Percentiles rank a stretch among this genome's conserved stretches.
These are phyloP conservation scores for Ferrisia virgata DNA, from an alignment of 2,888 invertebrate species.

Conservation along the genomic window DNA sequence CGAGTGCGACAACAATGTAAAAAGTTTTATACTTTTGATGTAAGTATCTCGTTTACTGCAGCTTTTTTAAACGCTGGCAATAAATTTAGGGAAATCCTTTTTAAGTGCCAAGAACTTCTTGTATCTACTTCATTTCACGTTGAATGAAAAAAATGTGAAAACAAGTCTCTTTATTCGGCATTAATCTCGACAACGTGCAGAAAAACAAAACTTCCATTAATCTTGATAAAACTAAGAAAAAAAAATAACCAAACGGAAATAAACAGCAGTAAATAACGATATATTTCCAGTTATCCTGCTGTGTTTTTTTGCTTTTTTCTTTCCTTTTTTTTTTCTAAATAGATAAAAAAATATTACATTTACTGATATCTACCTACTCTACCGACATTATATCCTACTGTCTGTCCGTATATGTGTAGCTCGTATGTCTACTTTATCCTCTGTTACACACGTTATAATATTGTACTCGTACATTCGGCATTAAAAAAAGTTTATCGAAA, in stretches of 20 bases:
- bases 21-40: conserved; percentile 7
- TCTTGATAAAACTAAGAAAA: conserved; percentile 18
- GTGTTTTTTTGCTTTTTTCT: neutral
- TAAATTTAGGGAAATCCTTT: conserved; percentile 28
- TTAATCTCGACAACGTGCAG: conserved; percentile 9
- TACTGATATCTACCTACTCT: neutral
- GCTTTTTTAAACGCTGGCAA: conserved; percentile 14
- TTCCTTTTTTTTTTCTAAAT: no score
- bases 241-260: conserved; percentile 23
- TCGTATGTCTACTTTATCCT: neutral
- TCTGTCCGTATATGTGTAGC: neutral
- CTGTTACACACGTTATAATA: neutral
- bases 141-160: conserved; percentile 5
- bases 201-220: conserved; percentile 20
- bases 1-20: neutral
- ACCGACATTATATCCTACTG: neutral
- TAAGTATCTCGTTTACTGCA: conserved; percentile 26
- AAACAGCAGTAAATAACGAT: conserved; percentile 23
- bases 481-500: conserved; percentile 26
- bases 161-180: conserved; percentile 30
- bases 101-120: conserved; percentile 23
- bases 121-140: conserved; percentile 23
- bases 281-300: neutral
- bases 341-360: conserved; percentile 9
- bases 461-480: neutral